Evolutionary conservation across 2,113 vertebrate species (phyloP).

Genomic region (Monarcha castaneiventris): DNA sequence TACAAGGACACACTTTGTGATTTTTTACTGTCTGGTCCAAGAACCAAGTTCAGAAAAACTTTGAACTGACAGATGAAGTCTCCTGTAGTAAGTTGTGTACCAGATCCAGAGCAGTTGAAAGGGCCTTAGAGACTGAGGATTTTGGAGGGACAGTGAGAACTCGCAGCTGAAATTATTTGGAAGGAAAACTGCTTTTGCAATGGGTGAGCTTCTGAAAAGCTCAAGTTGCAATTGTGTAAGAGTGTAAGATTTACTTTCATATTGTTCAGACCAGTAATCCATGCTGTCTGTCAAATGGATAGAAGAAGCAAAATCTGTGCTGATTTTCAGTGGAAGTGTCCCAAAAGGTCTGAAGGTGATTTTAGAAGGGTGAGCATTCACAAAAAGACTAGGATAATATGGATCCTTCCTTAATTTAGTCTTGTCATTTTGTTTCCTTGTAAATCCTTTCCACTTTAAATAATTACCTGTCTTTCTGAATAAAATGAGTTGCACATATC

Average conservation of each 20-base stretch:
- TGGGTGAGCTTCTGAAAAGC: background rate
- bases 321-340: background rate
- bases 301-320: background rate
- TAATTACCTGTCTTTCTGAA: background rate
- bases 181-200: background rate
- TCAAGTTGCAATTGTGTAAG: background rate
- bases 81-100: background rate
- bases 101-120: background rate
- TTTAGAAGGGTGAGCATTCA: background rate
- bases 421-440: background rate
- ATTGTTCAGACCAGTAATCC: background rate
- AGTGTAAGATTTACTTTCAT: background rate
- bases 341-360: background rate
- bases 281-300: background rate
- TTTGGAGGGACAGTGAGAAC: background rate
- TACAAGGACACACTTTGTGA: background rate
- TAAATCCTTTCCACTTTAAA: background rate
- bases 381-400: background rate
- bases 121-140: background rate
- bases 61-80: background rate
- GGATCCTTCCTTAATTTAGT: background rate
- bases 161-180: background rate
- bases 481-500: background rate
- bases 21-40: background rate
- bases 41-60: background rate